Evolutionary conservation across 2,113 vertebrate genomes (phyloP).

Genomic region (Centropus unirufus): DNA sequence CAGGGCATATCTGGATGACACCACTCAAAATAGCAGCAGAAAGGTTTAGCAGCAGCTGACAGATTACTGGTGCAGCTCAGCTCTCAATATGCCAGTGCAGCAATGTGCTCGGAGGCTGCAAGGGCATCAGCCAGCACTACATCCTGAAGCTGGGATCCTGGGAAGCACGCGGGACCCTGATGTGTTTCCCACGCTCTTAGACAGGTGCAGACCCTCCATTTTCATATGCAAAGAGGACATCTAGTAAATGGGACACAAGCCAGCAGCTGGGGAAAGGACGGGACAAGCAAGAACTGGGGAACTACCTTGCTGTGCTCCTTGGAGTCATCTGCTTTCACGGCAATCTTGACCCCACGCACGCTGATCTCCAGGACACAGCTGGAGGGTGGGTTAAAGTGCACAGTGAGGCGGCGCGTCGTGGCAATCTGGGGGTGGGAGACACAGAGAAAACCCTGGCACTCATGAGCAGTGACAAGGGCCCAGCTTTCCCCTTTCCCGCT

Average conservation of each 20-base stretch:
- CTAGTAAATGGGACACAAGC: background rate
- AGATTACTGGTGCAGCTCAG: background rate
- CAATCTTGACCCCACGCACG: constrained; percentile 92
- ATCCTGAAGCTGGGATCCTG: background rate
- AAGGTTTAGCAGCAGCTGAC: constrained; percentile 46
- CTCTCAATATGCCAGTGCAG: background rate
- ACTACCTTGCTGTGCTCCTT: constrained; percentile 84
- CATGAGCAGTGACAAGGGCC: background rate
- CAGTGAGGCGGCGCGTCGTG: constrained; percentile 93
- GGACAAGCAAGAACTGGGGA: accelerated
- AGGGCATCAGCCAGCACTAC: background rate
- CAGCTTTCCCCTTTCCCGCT: background rate
- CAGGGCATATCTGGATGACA: constrained; percentile 52
- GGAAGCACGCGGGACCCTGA: accelerated
- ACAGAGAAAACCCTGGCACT: background rate
- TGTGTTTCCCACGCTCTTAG: background rate
- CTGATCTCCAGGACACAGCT: constrained; percentile 95
- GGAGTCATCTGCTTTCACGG: constrained; percentile 87
- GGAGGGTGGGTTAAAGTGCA: constrained; percentile 97
- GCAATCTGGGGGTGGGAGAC: constrained; percentile 81
- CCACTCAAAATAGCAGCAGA: constrained; percentile 68
- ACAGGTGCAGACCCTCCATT: background rate
- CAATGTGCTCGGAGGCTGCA: accelerated
- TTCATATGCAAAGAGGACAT: background rate
- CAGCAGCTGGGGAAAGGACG: background rate